Base-by-base conservation (phyloP, 2,797 vertebrate species). In the Hyperoplus immaculatus region DNA sequence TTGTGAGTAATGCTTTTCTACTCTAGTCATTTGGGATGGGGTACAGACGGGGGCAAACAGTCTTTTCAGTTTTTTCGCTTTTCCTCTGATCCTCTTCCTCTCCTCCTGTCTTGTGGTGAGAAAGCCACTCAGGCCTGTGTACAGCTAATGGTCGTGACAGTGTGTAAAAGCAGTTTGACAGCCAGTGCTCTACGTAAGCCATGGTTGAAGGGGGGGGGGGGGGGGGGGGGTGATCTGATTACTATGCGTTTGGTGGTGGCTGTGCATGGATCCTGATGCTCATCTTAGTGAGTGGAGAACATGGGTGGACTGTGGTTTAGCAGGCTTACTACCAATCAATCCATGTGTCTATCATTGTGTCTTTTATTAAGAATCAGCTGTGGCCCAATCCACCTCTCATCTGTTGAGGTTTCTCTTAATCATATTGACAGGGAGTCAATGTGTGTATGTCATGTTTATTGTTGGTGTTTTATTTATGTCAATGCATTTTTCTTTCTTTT, bases 101-200 rank as follows among this genome's bases (percentile, higher is more conserved):
- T 15, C 39, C 56, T 59, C 73, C 49, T 60, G 46, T 81, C 77
- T 65, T 74, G 29, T 29, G 53, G 66, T 14, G 92, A 96, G 94
- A 96, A 29, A 96, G 96, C 95, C 95, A 94, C 95, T 96, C 95
- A 96, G 95, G 71, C 95, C 95, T 94, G 93, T 77, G 83, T 65
- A 91, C 29, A 92, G 80, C 96, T 98, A 97, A 98, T 97, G 96
- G 96, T 95, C 91, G 90, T 96, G 96, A 96, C 95, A 96, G 96
- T 96, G 97, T 96, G 97, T 96, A 97, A 98, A 97, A 97, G 96
- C 95, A 96, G 96, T 97, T 97, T 97, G 96, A 96, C 97, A 97
- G 96, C 96, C 29, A 95, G 95, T 96, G 96, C 97, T 97, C 96
- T 97, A 96, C 96, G 94, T 95, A 95, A 96, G 96, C 95, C 96